Evolutionary conservation across 2,113 vertebrate species (phyloP), one percentile per base, ranked within the genome.

Genomic region (Ia io): DNA sequence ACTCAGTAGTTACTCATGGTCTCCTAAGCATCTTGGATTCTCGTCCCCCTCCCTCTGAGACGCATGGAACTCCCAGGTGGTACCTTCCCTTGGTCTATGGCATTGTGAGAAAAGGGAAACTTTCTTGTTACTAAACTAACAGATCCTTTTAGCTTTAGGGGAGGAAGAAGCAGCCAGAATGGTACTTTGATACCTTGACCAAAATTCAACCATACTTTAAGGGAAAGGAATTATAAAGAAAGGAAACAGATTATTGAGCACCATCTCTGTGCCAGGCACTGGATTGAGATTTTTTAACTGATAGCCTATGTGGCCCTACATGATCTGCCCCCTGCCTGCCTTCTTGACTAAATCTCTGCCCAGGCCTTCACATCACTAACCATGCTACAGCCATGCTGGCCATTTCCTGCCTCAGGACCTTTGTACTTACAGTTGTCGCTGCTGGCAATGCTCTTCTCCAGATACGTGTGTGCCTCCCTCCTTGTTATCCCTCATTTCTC

Each of bases 161-260:
- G 3, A 71, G n/a, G 9, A 91, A 61, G 30, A 23, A 67, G 61
- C 10, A 49, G 28, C 25, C 73, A 59, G 42, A 70, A 84, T 44
- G 63, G 37, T 53, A n/a, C 90, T 23, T 76, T 17, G 20, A 59
- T 47, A 35, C 25, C 70, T 40, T 82, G 17, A 51, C 35, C 40
- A 89, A 86, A 63, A 95, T 69, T 61, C 74, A 82, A 53, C 9
- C 13, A 4, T n/a, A 17, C 37, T 89, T 84, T 28, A 69, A 78
- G 42, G 32, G 25, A 44, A 93, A 49, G 30, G 30, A 71, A 53
- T 35, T 53, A 2, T 65, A 35, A 90, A 84, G 18, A 90, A 74
- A 86, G 53, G 16, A 77, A 82, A 95, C 1, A 63, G 20, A 44
- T 70, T 25, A 6, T 4, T 35, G 59, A 88, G 30, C 13, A 22